These are phyloP conservation scores for Spilarctia lutea DNA, from an alignment of 2,888 invertebrate species.

Conservation along the genomic window DNA sequence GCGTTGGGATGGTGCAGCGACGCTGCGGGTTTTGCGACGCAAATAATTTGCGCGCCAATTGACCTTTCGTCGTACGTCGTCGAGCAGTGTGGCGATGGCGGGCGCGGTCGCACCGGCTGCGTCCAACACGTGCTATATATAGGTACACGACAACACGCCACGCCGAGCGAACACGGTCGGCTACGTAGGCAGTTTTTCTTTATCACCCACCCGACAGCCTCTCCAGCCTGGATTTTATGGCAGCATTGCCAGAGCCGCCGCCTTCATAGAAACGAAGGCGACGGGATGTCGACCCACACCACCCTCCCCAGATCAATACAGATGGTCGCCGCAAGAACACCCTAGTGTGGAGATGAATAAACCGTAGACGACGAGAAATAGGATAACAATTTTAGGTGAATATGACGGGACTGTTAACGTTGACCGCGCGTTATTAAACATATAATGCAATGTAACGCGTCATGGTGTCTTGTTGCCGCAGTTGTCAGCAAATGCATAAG, in stretches of 20 bases:
- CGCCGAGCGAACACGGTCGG: slow-evolving; percentile 77
- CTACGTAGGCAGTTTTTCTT: slow-evolving; percentile 84
- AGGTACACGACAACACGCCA: slow-evolving; percentile 80
- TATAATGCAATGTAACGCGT: slow-evolving; percentile 25
- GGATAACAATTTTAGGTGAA: slow-evolving; percentile 49
- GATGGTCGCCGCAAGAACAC: slow-evolving; percentile 82
- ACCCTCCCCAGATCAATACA: slow-evolving; percentile 84
- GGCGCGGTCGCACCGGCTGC: slow-evolving; percentile 75
- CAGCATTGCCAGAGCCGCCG: slow-evolving; percentile 76
- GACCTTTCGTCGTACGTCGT: slow-evolving; percentile 84
- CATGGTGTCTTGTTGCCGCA: slow-evolving; percentile 22
- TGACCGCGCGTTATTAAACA: slow-evolving; percentile 21
- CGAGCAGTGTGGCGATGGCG: slow-evolving; percentile 71
- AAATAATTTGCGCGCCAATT: slow-evolving; percentile 87
- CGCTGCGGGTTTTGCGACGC: slow-evolving; percentile 83
- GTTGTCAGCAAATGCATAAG: slow-evolving; percentile 22
- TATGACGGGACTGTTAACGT: slow-evolving; percentile 20
- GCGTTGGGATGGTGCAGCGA: slow-evolving; percentile 69
- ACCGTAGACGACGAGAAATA: slow-evolving; percentile 56
- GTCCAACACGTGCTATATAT: slow-evolving; percentile 83
- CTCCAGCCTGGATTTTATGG: slow-evolving; percentile 79
- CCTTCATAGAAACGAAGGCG: slow-evolving; percentile 75
- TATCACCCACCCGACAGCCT: slow-evolving; percentile 84
- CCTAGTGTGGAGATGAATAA: slow-evolving; percentile 68
- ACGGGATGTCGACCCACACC: slow-evolving; percentile 83